Evolutionary conservation across 2,113 vertebrate genomes (phyloP).

Genomic region (Seriola aureovittata): DNA sequence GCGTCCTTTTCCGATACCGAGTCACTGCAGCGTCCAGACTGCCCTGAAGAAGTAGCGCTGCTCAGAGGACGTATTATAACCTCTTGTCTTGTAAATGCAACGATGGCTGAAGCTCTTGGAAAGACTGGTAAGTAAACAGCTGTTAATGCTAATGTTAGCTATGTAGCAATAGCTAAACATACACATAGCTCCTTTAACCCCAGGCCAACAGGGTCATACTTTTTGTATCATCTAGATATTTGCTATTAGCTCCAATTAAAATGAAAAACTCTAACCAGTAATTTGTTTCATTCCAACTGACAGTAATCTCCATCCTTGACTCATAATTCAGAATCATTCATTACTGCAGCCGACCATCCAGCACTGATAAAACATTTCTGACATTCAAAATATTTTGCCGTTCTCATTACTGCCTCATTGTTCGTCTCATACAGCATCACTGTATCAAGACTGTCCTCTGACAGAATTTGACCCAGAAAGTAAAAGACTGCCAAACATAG

Average conservation of each 20-base stretch:
- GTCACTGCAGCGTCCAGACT: too few species aligned
- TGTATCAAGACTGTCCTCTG: slow-evolving; percentile 23
- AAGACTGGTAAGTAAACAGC: too few species aligned
- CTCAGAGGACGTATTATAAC: too few species aligned
- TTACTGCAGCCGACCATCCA: slow-evolving; percentile 33
- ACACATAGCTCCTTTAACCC: too few species aligned
- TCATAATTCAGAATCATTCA: slow-evolving; percentile 17
- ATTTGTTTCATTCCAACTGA: background rate
- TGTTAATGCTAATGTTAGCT: too few species aligned
- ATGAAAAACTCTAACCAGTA: background rate
- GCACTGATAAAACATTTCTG: slow-evolving; percentile 48
- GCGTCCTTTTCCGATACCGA: too few species aligned
- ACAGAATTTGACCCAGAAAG: slow-evolving; percentile 52
- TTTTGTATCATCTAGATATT: background rate
- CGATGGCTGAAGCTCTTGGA: too few species aligned
- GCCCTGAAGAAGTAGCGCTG: too few species aligned
- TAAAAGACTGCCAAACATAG: slow-evolving; percentile 61
- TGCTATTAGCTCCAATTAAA: background rate
- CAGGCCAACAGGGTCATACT: too few species aligned
- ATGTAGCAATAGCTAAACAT: too few species aligned
- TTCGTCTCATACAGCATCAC: slow-evolving; percentile 18
- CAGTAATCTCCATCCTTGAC: background rate
- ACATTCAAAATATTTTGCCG: slow-evolving; percentile 45
- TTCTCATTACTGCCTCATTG: slow-evolving; percentile 57
- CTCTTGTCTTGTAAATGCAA: too few species aligned